Conservation (phyloP, 1,140 invertebrate genomes). For the Calycopis cecrops region DNA sequence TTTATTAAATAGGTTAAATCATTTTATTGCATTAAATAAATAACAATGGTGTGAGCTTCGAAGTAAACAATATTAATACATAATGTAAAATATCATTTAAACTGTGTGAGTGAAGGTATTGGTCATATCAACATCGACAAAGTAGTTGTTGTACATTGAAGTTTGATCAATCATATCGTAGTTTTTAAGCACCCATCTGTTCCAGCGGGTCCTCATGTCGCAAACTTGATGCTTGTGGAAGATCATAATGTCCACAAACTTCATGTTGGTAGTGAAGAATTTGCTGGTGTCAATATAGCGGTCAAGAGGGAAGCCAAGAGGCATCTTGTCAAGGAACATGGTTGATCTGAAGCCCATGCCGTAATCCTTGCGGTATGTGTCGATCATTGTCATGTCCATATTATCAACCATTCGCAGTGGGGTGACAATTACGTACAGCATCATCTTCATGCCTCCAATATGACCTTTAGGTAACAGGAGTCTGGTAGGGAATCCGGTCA, state of each 20-base stretch:
- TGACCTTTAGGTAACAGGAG: conserved; percentile 78
- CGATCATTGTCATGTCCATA: conserved; percentile 37
- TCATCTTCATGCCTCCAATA: conserved; percentile 76
- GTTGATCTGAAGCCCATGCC: conserved; percentile 48
- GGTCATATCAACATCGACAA: neutral
- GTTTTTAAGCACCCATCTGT: conserved; percentile 37
- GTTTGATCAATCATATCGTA: conserved; percentile 25
- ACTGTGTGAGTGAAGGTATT: no score
- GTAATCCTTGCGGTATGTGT: conserved; percentile 39
- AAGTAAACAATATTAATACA: no score
- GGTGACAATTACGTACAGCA: conserved; percentile 69
- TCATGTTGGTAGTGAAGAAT: conserved; percentile 76
- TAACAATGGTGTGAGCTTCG: no score
- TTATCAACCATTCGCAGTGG: conserved; percentile 56
- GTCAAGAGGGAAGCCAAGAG: conserved; percentile 82
- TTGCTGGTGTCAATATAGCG: conserved; percentile 71
- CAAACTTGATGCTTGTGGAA: conserved; percentile 67
- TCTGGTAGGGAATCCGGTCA: conserved; percentile 74
- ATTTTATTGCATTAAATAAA: no score
- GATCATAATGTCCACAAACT: conserved; percentile 75
- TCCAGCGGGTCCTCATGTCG: conserved; percentile 46
- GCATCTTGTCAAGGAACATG: conserved; percentile 71
- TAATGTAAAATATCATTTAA: no score
- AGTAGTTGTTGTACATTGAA: neutral
- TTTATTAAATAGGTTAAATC: neutral